Evolutionary conservation across 2,797 vertebrate species (phyloP).

Genomic region (Molossus molossus): DNA sequence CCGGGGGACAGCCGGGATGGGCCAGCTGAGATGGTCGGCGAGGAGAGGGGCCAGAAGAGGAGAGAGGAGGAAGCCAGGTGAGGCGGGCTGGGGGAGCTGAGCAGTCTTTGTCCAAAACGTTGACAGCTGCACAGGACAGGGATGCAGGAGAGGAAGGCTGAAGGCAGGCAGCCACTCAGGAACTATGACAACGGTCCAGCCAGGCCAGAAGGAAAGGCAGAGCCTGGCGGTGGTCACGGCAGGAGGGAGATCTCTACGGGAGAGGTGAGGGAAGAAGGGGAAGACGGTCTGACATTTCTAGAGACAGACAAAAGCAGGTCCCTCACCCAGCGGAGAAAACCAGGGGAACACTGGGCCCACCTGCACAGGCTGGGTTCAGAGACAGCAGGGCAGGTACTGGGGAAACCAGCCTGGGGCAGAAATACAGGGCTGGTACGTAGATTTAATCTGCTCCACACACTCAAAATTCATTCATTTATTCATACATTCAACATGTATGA

Average conservation of each 20-base stretch:
- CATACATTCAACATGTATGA: rapidly evolving
- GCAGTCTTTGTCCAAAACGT: background rate
- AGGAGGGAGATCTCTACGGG: too few relatives aligned
- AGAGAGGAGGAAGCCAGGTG: too few relatives aligned
- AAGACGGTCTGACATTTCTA: background rate
- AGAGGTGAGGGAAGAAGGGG: too few relatives aligned
- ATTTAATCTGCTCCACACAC: rapidly evolving
- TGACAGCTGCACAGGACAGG: too few relatives aligned
- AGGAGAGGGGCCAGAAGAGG: rapidly evolving
- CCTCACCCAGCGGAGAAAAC: background rate
- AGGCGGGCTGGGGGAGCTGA: too few relatives aligned
- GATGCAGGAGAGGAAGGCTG: background rate
- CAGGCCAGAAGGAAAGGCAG: background rate
- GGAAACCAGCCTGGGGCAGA: rapidly evolving
- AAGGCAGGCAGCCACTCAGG: background rate
- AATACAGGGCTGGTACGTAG: background rate
- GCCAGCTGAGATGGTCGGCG: background rate
- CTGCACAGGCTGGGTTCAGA: rapidly evolving
- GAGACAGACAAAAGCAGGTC: background rate
- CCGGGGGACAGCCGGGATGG: rapidly evolving
- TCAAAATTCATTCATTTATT: background rate
- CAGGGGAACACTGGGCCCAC: rapidly evolving
- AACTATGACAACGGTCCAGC: background rate
- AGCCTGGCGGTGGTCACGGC: rapidly evolving
- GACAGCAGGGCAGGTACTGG: background rate